Evolutionary conservation across 2,888 invertebrate species (phyloP).

Genomic region (Caenorhabditis imperialis): DNA sequence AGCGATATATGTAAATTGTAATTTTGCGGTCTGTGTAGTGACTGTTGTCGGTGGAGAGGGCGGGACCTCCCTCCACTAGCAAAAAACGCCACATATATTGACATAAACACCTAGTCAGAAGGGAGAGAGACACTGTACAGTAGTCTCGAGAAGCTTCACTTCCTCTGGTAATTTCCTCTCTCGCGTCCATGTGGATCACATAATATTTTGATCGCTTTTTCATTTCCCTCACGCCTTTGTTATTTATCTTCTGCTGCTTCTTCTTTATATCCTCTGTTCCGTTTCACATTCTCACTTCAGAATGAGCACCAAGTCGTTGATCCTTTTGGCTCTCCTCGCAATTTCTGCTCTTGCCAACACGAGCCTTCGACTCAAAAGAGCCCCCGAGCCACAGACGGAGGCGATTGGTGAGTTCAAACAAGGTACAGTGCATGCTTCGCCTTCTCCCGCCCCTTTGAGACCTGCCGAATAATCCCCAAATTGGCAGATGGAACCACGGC

Average conservation of each 20-base stretch:
- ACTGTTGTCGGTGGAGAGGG: not conserved
- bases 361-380: slow-evolving; percentile 28
- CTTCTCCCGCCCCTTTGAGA: too few relatives aligned
- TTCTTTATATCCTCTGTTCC: too few relatives aligned
- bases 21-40: slow-evolving; percentile 2
- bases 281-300: slow-evolving; percentile 11
- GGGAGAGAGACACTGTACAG: slow-evolving; percentile 30
- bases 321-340: slow-evolving; percentile 30
- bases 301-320: slow-evolving; percentile 36
- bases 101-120: slow-evolving; percentile 8
- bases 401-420: slow-evolving; percentile 45
- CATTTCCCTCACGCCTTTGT: not conserved
- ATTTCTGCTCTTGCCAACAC: slow-evolving; percentile 26
- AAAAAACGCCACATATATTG: slow-evolving; percentile 7
- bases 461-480: too few relatives aligned
- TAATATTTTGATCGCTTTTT: slow-evolving; percentile 4
- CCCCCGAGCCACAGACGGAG: slow-evolving; percentile 32
- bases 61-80: slow-evolving; percentile 3
- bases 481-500: slow-evolving; percentile 36
- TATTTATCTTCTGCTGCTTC: slow-evolving; percentile 4
- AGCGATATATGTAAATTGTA: slow-evolving; percentile 26
- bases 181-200: slow-evolving; percentile 9
- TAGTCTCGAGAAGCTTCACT: slow-evolving; percentile 3
- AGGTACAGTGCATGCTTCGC: too few relatives aligned
- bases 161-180: not conserved